Percentiles rank a stretch among this genome's conserved stretches.
Conservation (phyloP, 2,113 vertebrate genomes). For the Willisornis vidua region DNA sequence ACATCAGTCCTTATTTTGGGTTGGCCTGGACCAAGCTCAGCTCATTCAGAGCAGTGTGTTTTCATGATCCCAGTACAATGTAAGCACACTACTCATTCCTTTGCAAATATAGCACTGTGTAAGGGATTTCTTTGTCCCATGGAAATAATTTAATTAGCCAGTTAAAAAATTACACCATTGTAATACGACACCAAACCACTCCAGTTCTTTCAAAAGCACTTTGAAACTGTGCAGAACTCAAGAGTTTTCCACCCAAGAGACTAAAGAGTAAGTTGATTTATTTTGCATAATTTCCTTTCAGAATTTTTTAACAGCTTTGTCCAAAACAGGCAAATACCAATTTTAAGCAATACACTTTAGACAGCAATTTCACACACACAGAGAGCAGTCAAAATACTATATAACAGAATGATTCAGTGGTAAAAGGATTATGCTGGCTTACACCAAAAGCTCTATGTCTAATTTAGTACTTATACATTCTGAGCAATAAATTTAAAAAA, state of each 20-base stretch:
- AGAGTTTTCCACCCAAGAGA: background rate
- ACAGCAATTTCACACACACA: background rate
- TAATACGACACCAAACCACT: background rate
- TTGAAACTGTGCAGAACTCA: background rate
- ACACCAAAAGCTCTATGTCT: background rate
- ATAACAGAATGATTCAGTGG: background rate
- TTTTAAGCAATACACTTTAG: background rate
- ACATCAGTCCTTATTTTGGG: background rate
- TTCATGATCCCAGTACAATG: background rate
- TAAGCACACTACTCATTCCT: background rate
- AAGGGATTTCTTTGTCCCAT: background rate
- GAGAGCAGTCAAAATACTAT: background rate
- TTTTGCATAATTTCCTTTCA: background rate
- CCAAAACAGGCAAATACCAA: background rate
- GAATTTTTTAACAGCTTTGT: background rate
- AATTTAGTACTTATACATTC: background rate
- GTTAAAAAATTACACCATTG: background rate
- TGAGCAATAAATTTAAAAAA: background rate
- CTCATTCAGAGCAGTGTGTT: rapidly evolving
- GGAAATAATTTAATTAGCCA: background rate
- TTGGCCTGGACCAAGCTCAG: background rate
- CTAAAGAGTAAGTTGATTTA: background rate
- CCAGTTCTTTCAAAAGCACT: background rate
- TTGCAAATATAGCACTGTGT: background rate
- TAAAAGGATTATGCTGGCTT: constrained; percentile 24